phyloP scores from a whole-genome alignment of 2,113 vertebrate species.

The Microcebus lehilahytsara region DNA sequence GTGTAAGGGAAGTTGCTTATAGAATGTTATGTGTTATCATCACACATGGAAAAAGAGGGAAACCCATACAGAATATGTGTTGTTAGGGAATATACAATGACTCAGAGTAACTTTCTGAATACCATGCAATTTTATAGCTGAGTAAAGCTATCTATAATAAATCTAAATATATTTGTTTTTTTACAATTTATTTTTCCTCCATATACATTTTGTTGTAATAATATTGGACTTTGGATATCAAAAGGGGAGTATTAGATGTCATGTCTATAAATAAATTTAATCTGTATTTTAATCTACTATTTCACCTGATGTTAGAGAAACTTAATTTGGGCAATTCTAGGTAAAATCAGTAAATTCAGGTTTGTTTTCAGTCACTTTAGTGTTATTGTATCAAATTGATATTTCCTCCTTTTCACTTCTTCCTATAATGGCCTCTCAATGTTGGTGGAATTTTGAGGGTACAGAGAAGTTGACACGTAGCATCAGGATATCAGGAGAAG shows the following conservation, averaged over 20 bases:
- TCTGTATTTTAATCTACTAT: not conserved
- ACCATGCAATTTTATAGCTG: not conserved
- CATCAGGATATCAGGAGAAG: not conserved
- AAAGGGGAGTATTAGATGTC: not conserved
- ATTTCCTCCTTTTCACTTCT: not conserved
- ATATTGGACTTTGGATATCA: not conserved
- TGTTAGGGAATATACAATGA: not conserved
- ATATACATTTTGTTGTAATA: not conserved
- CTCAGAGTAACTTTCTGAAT: not conserved
- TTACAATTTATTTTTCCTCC: not conserved
- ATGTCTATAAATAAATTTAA: not conserved
- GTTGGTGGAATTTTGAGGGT: not conserved
- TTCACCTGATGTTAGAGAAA: constrained; percentile 3
- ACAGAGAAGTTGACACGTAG: not conserved
- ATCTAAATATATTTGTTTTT: constrained; percentile 17
- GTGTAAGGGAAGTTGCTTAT: not conserved
- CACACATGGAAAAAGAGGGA: not conserved
- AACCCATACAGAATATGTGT: not conserved
- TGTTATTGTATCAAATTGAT: not conserved
- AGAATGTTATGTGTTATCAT: not conserved
- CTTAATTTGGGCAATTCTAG: not conserved
- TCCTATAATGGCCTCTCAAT: not conserved
- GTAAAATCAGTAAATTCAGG: not conserved
- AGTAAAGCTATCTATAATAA: not conserved
- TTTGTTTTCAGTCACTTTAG: not conserved